Base-by-base conservation (phyloP, 2,888 invertebrate genomes). In the Acleris emargana region DNA sequence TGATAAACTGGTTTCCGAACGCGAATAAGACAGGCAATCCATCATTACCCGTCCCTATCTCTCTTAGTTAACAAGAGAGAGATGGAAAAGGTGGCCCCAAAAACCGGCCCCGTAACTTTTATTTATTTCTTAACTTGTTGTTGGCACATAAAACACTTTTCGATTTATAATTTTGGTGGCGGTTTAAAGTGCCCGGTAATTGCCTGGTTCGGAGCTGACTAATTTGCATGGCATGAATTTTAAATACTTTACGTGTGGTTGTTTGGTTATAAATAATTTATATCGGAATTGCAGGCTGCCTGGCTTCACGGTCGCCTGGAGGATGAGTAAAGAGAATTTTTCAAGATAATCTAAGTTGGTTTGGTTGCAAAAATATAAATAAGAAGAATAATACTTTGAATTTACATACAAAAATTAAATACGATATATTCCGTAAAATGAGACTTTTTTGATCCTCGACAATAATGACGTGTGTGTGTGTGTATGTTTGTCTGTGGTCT, bases 71-170 rank as follows among this genome's bases (percentile, higher is more conserved):
- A 73, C 58, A 20, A 69, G 75, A 87, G 67, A 78, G 75, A 72
- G 79, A 83, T 28, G 66, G 51, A 58, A 58, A 16, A 59, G 68
- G 66, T 64, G 67, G 68, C 72, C 71, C 74, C 73, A 69, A 81
- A 85, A 89, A 86, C 84, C 79, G 77, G 87, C 76, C 75, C 69
- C 73, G 76, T 83, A 77, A 80, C 80, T 87, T 87, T 87, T 88
- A 89, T 89, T 88, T 90, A 90, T 91, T 89, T 91, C 89, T 91
- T 89, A 89, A 89, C 90, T 89, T 88, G 86, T 83, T 82, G 78
- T 81, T 76, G 76, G 76, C 81, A 84, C 83, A 88, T 87, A 87
- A 89, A 88, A 74, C 79, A 87, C 84, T 85, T 86, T 87, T 87
- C 80, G 82, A 86, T 87, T 87, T 87, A 86, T 78, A 74, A 74